Base-by-base conservation (phyloP, 2,888 invertebrate genomes). In the Ophonus ardosiacus region DNA sequence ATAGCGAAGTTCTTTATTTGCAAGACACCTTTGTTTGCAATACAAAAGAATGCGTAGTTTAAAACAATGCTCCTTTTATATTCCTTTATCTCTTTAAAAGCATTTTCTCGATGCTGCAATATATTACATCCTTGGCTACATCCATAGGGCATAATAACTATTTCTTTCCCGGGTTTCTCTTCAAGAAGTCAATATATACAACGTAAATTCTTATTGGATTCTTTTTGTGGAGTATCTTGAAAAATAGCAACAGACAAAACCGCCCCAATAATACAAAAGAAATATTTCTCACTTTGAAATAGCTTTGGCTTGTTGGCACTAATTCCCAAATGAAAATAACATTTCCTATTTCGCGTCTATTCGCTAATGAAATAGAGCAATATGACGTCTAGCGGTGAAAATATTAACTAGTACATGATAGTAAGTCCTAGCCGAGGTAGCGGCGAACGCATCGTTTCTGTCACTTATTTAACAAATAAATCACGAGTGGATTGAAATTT, bases 121-220 rank as follows among this genome's bases (percentile, higher is more conserved):
- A 51, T 13, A 51, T 51, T 51, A 51, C 43, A 51, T 51, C 43
- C 43, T 51, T 51, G 43, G 43, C 43, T 51, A 13, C 43, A 51
- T 51, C 43, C 13, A 13, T 51, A 51, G 43, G 43, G 43, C 43
- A 10, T 51, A 51, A 51, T 51, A 51, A 51, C 43, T 51, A 51
- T 51, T 51, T 51, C 43, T 51, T 51, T 13, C 13, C 13, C 43
- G 43, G 43, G 43, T 5, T 63, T 63, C 1, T 24, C 63, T 21
- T 8, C 18, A 7, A 18, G 15, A 63, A 63, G 63, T 63, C 63
- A 63, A 63, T 63, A 63, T 7, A 18, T 18, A 24, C 63, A 24
- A 24, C 63, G 13, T 63, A 24, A 63, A 63, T 24, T 63, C 63
- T 63, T 10, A 63, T 63, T 21, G 63, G 63, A 24, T 63, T 63